Conservation (phyloP, 2,888 invertebrate species). For the Chrysomela aeneicollis region DNA sequence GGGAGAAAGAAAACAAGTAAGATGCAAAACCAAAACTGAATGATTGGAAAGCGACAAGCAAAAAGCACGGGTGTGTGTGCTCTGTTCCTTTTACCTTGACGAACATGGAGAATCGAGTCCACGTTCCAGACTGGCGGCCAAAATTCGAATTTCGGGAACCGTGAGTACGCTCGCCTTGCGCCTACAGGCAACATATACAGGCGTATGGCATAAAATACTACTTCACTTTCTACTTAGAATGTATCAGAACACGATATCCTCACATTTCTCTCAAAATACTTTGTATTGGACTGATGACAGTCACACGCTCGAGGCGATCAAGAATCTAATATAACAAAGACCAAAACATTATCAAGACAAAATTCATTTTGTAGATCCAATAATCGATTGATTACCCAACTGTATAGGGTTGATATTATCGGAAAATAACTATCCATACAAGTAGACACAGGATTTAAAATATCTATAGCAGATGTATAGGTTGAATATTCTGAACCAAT, state of each 20-base stretch:
- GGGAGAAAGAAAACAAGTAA: constrained; percentile 14
- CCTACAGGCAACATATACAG: constrained; percentile 63
- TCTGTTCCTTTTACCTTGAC: constrained; percentile 51
- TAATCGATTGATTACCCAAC: no score
- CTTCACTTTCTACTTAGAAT: constrained; percentile 44
- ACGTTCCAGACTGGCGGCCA: constrained; percentile 83
- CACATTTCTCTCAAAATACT: constrained; percentile 28
- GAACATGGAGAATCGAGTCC: constrained; percentile 70
- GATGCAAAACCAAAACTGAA: not conserved
- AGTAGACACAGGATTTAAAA: no score
- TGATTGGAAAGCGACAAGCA: constrained; percentile 23
- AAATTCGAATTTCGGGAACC: constrained; percentile 82
- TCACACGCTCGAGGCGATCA: no score
- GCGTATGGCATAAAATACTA: constrained; percentile 49
- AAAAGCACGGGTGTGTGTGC: constrained; percentile 34
- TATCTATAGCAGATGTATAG: no score
- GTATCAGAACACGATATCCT: constrained; percentile 31
- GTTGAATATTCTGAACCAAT: no score
- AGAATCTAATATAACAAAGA: no score
- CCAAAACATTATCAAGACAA: no score
- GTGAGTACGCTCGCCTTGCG: constrained; percentile 78
- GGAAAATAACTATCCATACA: no score
- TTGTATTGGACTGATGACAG: no score
- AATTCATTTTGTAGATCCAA: no score
- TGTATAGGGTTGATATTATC: no score